A percentile compares a stretch with the other conserved stretches of the same genome.
These are phyloP conservation scores for Andrena hattorfiana DNA, from an alignment of 2,888 invertebrate species.

Conservation along the genomic window DNA sequence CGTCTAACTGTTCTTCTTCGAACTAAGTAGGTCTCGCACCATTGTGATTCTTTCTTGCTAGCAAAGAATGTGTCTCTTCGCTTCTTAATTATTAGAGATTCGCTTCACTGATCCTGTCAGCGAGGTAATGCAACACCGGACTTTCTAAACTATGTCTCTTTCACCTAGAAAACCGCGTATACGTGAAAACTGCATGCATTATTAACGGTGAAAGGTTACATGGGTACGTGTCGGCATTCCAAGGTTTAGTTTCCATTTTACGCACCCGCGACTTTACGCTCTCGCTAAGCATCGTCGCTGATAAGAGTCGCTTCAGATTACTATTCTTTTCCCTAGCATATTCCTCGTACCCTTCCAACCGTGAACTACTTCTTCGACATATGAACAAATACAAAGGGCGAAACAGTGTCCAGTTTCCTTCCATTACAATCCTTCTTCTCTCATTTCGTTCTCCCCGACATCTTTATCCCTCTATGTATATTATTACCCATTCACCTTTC, in stretches of 20 bases:
- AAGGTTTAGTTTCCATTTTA: slow-evolving; percentile 7
- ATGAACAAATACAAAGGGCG: background rate
- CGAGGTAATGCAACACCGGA: background rate
- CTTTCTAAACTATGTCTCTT: background rate
- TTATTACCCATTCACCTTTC: slow-evolving; percentile 7
- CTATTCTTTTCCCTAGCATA: background rate
- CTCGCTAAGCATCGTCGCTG: slow-evolving; percentile 2
- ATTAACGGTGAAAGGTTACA: slow-evolving; percentile 20
- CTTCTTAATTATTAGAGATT: background rate
- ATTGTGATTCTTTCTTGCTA: too few species aligned
- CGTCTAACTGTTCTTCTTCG: too few species aligned
- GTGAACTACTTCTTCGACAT: background rate
- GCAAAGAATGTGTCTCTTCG: background rate
- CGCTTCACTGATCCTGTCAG: background rate
- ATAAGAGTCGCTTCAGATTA: slow-evolving; percentile 5
- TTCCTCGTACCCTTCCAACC: background rate
- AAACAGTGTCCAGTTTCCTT: slow-evolving; percentile 38
- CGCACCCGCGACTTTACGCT: background rate
- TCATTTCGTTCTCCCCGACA: slow-evolving; percentile 8
- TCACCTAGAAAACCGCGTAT: slow-evolving; percentile 8
- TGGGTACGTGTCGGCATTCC: background rate
- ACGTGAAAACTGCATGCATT: slow-evolving; percentile 2
- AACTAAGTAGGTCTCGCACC: too few species aligned
- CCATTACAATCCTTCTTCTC: slow-evolving; percentile 14
- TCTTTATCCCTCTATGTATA: background rate